These are phyloP conservation scores for Pollachius pollachius DNA, from an alignment of 2,113 vertebrate species.

Conservation along the genomic window DNA sequence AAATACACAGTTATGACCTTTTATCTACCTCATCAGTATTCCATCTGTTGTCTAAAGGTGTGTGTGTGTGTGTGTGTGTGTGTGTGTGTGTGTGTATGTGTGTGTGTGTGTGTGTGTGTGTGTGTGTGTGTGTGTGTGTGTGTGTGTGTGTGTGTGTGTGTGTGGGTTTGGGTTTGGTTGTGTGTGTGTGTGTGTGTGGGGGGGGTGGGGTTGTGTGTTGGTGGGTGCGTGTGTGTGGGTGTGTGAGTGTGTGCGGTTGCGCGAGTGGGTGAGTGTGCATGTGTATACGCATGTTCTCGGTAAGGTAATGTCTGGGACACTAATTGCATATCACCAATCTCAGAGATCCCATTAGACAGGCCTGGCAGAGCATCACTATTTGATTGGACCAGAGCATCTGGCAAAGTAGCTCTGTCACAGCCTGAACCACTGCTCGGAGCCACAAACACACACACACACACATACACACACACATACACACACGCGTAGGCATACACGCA, in stretches of 20 bases:
- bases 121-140: too few relatives aligned
- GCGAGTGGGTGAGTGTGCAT: background rate
- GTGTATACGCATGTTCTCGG: background rate
- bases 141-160: background rate
- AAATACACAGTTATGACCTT: background rate
- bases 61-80: slow-evolving; percentile 7
- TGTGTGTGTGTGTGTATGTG: background rate
- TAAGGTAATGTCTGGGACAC: slow-evolving; percentile 23
- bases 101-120: too few relatives aligned
- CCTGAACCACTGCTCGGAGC: slow-evolving; percentile 14
- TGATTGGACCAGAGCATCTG: slow-evolving; percentile 50
- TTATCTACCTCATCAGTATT: too few relatives aligned
- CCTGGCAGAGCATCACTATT: slow-evolving; percentile 33
- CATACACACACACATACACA: slow-evolving; percentile 14
- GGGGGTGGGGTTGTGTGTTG: background rate
- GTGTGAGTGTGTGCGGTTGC: background rate
- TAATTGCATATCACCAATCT: slow-evolving; percentile 49
- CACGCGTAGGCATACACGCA: background rate
- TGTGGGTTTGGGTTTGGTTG: background rate
- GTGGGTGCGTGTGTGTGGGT: slow-evolving; percentile 21
- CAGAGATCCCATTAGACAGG: slow-evolving; percentile 37
- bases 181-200: background rate
- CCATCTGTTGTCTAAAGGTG: background rate
- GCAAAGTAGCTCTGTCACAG: slow-evolving; percentile 29
- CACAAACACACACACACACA: slow-evolving; percentile 11